These are phyloP conservation scores for Ochotona princeps DNA, from an alignment of 2,113 vertebrate genomes.

Conservation along the genomic window DNA sequence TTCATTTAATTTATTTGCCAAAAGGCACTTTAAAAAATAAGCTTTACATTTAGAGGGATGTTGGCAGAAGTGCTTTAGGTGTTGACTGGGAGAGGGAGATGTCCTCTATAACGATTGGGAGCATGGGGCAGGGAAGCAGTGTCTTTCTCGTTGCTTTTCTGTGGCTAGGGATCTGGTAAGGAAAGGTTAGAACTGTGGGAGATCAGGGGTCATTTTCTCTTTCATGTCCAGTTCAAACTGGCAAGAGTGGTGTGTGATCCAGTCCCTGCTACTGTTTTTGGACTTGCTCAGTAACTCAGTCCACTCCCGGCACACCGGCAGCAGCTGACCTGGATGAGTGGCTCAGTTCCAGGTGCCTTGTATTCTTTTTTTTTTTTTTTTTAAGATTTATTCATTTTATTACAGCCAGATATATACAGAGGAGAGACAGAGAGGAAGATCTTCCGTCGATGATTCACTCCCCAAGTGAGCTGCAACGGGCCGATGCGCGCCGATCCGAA, in stretches of 20 bases:
- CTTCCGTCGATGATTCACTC: too few species aligned
- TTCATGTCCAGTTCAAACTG: slow-evolving; percentile 29
- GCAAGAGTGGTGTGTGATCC: neutral
- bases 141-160: neutral
- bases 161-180: neutral
- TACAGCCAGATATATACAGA: too few species aligned
- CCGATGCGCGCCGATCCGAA: too few species aligned
- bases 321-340: neutral
- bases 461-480: too few species aligned
- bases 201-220: neutral
- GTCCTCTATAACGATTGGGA: neutral
- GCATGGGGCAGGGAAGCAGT: too few species aligned
- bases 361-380: too few species aligned
- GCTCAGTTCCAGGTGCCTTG: neutral
- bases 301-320: neutral
- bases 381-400: too few species aligned
- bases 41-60: slow-evolving; percentile 39
- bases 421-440: too few species aligned
- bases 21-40: slow-evolving; percentile 66
- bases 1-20: slow-evolving; percentile 47
- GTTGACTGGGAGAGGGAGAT: slow-evolving; percentile 36
- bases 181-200: neutral
- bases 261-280: neutral
- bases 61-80: slow-evolving; percentile 34
- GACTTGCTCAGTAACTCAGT: neutral